Conservation (phyloP, 2,113 vertebrate genomes). For the Hiodon alosoides region DNA sequence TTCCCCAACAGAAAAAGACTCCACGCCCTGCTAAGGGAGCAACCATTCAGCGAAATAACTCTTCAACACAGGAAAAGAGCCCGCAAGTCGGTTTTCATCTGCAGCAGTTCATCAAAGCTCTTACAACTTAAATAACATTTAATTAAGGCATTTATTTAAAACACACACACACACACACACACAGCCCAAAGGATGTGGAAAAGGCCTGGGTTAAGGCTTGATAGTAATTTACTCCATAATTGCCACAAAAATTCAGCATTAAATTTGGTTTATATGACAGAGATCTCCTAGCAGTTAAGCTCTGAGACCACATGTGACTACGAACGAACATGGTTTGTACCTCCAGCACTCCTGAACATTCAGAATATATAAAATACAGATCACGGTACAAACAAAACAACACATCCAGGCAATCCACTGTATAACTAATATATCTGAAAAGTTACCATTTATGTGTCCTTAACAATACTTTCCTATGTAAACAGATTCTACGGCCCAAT, state of each 20-base stretch:
- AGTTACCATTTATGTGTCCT: too few relatives aligned
- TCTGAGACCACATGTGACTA: not conserved
- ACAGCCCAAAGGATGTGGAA: constrained; percentile 44
- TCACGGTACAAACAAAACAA: too few relatives aligned
- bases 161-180: not conserved
- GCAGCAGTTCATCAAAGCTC: constrained; percentile 13
- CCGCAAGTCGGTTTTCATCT: not conserved
- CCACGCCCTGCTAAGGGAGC: constrained; percentile 32
- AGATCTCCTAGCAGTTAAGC: not conserved
- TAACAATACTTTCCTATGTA: too few relatives aligned
- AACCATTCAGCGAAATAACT: constrained; percentile 14
- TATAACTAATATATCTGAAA: too few relatives aligned
- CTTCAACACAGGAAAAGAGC: constrained; percentile 1
- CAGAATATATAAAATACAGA: too few relatives aligned
- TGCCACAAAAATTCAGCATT: constrained; percentile 14
- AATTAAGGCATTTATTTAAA: constrained; percentile 26
- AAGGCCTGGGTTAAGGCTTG: constrained; percentile 36
- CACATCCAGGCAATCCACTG: too few relatives aligned
- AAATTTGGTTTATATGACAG: not conserved
- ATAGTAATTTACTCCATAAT: constrained; percentile 43
- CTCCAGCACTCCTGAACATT: not conserved
- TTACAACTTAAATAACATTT: not conserved
- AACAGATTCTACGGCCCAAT: too few relatives aligned
- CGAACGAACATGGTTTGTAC: not conserved
- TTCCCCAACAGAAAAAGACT: constrained; percentile 27